Percentiles rank a stretch among this genome's conserved stretches.
These are phyloP conservation scores for Hemicentrotus pulcherrimus DNA, from an alignment of 35 echinoderm and acorn worm genomes.

Conservation along the genomic window DNA sequence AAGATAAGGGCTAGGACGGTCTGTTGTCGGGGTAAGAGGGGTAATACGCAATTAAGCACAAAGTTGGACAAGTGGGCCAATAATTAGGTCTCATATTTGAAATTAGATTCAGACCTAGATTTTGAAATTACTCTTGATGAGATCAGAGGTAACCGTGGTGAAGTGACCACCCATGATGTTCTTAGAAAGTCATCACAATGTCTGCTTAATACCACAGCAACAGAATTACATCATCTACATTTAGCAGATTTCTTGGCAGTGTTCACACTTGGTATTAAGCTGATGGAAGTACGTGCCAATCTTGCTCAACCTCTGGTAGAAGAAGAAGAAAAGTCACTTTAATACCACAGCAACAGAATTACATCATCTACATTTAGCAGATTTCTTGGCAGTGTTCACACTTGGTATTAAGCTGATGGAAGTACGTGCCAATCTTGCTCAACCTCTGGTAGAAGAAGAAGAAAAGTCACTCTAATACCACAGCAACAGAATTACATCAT, in stretches of 20 bases:
- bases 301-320: no score
- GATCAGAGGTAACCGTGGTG: not conserved
- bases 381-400: not conserved
- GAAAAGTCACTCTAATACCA: not conserved
- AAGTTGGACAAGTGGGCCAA: not conserved
- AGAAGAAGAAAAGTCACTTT: no score
- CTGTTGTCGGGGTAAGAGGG: not conserved
- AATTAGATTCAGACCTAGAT: not conserved
- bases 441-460: no score
- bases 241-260: not conserved
- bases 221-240: not conserved
- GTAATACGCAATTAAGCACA: not conserved
- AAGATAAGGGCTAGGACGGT: not conserved
- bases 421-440: no score
- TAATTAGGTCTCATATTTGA: conserved; percentile 13
- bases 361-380: not conserved
- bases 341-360: not conserved
- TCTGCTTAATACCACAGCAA: not conserved
- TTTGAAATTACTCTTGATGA: not conserved
- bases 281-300: not conserved
- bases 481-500: not conserved
- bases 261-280: not conserved
- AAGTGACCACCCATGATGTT: not conserved
- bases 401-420: not conserved
- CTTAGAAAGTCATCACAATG: not conserved